Conservation (phyloP, 2,888 invertebrate genomes). For the Acanthacorydalis orientalis region DNA sequence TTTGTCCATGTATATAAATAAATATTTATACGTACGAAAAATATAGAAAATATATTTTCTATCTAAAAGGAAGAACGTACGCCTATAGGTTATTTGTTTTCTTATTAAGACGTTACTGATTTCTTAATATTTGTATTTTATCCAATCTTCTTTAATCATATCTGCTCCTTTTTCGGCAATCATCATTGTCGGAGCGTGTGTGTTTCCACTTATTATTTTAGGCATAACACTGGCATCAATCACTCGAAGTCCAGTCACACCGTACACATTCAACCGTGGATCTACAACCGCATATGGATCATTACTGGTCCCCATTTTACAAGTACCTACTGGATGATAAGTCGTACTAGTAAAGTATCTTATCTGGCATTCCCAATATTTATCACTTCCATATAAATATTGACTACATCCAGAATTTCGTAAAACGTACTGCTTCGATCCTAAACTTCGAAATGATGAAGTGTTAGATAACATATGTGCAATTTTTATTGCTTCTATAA, state of each 20-base stretch:
- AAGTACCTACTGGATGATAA: neutral
- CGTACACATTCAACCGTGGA: neutral
- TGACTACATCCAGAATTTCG: neutral
- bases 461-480: neutral
- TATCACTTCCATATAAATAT: neutral
- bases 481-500: neutral
- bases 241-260: neutral
- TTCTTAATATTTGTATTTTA: neutral
- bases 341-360: neutral
- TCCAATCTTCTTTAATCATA: constrained; percentile 1
- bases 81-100: too few relatives aligned
- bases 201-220: neutral
- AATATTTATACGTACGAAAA: too few relatives aligned
- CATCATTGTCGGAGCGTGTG: neutral
- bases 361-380: neutral
- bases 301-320: neutral
- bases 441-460: neutral
- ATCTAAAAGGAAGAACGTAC: too few relatives aligned
- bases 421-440: neutral
- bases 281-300: neutral
- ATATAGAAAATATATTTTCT: too few relatives aligned
- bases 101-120: too few relatives aligned
- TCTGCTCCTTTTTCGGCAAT: neutral
- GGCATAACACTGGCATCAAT: constrained; percentile 1
- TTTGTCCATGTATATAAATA: too few relatives aligned